Evolutionary conservation across 2,797 vertebrate genomes (phyloP).

Genomic region (Artibeus jamaicensis): DNA sequence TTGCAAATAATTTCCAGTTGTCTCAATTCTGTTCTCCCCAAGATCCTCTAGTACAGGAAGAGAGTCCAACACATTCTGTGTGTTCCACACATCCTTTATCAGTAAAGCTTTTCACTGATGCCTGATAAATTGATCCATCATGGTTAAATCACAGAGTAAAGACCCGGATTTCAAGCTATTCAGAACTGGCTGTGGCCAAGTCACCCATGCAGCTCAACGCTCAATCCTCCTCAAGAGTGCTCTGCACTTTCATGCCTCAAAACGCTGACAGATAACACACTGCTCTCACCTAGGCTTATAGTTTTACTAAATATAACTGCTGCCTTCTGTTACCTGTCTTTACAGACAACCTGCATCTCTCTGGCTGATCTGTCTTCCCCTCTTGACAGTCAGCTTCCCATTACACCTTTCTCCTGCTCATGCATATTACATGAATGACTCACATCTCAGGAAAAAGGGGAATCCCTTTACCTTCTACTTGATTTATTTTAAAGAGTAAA

Average conservation of each 20-base stretch:
- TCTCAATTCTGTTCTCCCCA: neutral
- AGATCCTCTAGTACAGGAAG: neutral
- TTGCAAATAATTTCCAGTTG: neutral
- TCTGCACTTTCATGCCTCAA: neutral
- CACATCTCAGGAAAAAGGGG: neutral
- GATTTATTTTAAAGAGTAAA: neutral
- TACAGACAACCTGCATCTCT: neutral
- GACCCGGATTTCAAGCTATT: neutral
- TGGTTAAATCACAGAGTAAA: neutral
- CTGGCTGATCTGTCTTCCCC: neutral
- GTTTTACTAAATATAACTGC: neutral
- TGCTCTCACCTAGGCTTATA: neutral
- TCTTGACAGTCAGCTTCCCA: neutral
- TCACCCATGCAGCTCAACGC: neutral
- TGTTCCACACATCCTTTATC: neutral
- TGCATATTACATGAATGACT: constrained; percentile 31
- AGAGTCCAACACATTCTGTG: neutral
- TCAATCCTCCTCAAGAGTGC: neutral
- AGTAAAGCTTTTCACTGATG: neutral
- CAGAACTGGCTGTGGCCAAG: neutral
- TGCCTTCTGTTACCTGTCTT: neutral
- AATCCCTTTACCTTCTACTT: neutral
- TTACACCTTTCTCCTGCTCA: neutral
- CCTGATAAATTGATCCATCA: neutral
- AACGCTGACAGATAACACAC: neutral